These are phyloP conservation scores for Eriocheir sinensis DNA, from an alignment of 1,140 invertebrate species.

Conservation along the genomic window DNA sequence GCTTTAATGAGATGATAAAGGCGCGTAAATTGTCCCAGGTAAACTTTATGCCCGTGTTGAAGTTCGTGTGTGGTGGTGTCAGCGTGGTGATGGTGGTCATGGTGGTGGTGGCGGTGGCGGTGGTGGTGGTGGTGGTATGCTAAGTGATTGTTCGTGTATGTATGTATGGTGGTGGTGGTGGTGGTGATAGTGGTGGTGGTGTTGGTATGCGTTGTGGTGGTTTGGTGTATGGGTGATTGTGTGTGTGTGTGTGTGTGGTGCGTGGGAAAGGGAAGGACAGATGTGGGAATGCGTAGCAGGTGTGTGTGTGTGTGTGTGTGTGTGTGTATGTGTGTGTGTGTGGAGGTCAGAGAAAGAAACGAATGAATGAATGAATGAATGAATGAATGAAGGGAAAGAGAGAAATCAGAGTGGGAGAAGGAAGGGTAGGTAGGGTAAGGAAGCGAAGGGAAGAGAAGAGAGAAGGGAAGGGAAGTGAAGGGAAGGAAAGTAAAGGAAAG, in stretches of 20 bases:
- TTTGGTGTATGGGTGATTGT: too few species aligned
- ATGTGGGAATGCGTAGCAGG: too few species aligned
- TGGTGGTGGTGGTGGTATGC: neutral
- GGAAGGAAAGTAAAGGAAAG: neutral
- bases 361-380: too few species aligned
- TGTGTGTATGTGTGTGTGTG: neutral
- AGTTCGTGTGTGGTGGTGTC: neutral
- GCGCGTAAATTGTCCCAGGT: too few species aligned
- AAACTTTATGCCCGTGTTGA: neutral
- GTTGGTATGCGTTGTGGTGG: too few species aligned
- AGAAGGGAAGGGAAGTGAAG: neutral
- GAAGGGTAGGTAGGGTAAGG: neutral
- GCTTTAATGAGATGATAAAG: too few species aligned
- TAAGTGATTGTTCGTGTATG: neutral
- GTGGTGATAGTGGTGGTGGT: neutral
- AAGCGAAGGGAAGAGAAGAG: neutral
- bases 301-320: constrained; percentile 21
- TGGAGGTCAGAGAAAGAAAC: neutral
- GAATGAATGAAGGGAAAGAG: too few species aligned
- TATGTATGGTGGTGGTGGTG: neutral
- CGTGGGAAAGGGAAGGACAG: too few species aligned
- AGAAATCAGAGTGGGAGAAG: too few species aligned
- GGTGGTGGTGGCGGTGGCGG: neutral
- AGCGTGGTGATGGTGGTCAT: neutral
- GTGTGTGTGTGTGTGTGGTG: constrained; percentile 16